Base-by-base conservation (phyloP, 2,888 invertebrate species). In the Omphaloscelis lunosa region DNA sequence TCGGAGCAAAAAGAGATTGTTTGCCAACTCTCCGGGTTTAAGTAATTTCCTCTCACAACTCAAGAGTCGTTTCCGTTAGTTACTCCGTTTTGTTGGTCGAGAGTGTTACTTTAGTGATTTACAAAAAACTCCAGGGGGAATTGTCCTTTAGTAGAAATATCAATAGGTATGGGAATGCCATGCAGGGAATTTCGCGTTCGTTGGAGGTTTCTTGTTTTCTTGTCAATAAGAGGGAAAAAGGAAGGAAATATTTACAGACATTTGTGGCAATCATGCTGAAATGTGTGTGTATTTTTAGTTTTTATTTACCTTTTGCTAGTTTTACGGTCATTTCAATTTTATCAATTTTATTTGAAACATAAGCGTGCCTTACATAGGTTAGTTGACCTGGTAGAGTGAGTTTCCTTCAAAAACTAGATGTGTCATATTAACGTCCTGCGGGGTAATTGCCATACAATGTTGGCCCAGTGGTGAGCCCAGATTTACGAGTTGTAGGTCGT, bases 31-130 rank as follows among this genome's bases (percentile, higher is more conserved):
- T 85, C 88, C 83, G 87, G 90, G 89, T 90, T 93, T 92, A 92
- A 93, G 93, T 92, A 92, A 93, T 94, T 93, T 94, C 92, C 93
- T 91, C 85, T 86, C 83, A 86, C 90, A 85, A 89, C 90, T 91
- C 83, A 90, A 93, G 92, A 91, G 90, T 90, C 91, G 89, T 87
- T 91, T 90, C 89, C 90, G 86, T 88, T 89, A 90, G 88, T 91
- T 90, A 88, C 89, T 86, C 80, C 78, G 82, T 88, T 84, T 82
- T 85, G 87, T 88, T 87, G 79, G 83, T 77, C 73, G 75, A 86
- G 75, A 85, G 84, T 89, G 90, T 90, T 86, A 85, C 85, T 88
- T 86, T 83, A 85, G 89, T 80, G 89, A 89, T 89, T 89, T 86
- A 83, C 84, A 69, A 75, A 88, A 89, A 89, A 76, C 75, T 72